A percentile compares a stretch with the other conserved stretches of the same genome.
phyloP scores from a whole-genome alignment of 30 jellyfish, hydroid and myxozoan genomes.

The Hydra vulgaris region DNA sequence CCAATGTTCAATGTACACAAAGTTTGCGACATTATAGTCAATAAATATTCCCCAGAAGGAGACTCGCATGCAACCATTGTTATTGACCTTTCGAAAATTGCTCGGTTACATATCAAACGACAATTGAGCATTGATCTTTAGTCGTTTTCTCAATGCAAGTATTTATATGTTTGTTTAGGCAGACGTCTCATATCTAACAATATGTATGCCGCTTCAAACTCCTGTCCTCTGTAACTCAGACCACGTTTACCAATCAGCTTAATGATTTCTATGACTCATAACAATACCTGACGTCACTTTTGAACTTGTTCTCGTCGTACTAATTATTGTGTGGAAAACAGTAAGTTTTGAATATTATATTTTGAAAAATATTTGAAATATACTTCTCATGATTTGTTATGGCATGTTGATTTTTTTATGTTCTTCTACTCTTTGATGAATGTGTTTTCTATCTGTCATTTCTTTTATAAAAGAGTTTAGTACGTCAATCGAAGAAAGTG shows the following conservation, averaged over 20 bases:
- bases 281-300: neutral
- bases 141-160: neutral
- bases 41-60: neutral
- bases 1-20: neutral
- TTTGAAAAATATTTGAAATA: neutral
- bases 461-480: neutral
- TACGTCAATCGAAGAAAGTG: neutral
- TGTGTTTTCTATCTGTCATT: neutral
- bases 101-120: neutral
- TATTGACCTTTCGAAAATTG: too few species aligned
- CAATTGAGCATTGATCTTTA: neutral
- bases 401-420: neutral
- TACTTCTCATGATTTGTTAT: too few species aligned
- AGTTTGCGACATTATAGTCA: neutral
- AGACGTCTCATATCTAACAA: neutral
- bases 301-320: neutral
- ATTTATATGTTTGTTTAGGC: neutral
- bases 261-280: neutral
- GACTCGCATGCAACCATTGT: too few species aligned
- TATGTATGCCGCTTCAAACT: too few species aligned
- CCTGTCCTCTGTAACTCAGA: too few species aligned
- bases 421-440: neutral
- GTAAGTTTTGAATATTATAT: neutral
- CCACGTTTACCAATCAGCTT: neutral
- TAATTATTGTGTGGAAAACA: neutral